Evolutionary conservation across 2,113 vertebrate genomes (phyloP).

Genomic region (Accipiter virgatus): DNA sequence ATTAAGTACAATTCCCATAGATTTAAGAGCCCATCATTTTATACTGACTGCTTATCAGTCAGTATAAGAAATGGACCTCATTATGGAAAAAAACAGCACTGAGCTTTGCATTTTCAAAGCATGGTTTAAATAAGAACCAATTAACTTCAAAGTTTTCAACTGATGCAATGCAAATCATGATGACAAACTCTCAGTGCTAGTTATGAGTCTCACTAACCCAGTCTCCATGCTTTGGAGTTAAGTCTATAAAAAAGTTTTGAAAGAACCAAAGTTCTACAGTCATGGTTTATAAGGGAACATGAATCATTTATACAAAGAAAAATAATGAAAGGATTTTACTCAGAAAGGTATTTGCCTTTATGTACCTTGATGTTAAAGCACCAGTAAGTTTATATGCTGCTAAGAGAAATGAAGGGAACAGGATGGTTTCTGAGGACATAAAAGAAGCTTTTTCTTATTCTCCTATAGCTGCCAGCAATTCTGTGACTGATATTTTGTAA

Average conservation of each 20-base stretch:
- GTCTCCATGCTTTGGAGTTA: neutral
- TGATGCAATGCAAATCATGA: slow-evolving; percentile 21
- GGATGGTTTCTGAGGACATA: neutral
- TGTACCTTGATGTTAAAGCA: slow-evolving; percentile 22
- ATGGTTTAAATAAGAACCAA: slow-evolving; percentile 37
- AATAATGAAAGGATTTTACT: slow-evolving; percentile 46
- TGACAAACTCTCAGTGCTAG: neutral
- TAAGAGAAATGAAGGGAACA: neutral
- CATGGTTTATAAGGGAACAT: neutral
- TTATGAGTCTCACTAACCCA: slow-evolving; percentile 2
- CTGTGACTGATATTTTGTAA: neutral
- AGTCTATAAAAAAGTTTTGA: slow-evolving; percentile 10
- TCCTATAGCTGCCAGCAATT: neutral
- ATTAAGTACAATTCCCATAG: slow-evolving; percentile 22
- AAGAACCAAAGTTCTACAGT: neutral
- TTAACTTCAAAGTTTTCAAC: slow-evolving; percentile 45
- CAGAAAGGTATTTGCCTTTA: slow-evolving; percentile 24
- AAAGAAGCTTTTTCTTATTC: neutral
- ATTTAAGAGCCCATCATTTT: slow-evolving; percentile 41
- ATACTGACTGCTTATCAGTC: slow-evolving; percentile 39
- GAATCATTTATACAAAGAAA: slow-evolving; percentile 20
- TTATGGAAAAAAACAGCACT: slow-evolving; percentile 7
- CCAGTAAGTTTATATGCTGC: neutral
- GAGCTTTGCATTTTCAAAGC: slow-evolving; percentile 30
- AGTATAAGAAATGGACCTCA: slow-evolving; percentile 27